Evolutionary conservation across 30 jellyfish, hydroid and myxozoan genomes (phyloP).

Genomic region (Clytia hemisphaerica): DNA sequence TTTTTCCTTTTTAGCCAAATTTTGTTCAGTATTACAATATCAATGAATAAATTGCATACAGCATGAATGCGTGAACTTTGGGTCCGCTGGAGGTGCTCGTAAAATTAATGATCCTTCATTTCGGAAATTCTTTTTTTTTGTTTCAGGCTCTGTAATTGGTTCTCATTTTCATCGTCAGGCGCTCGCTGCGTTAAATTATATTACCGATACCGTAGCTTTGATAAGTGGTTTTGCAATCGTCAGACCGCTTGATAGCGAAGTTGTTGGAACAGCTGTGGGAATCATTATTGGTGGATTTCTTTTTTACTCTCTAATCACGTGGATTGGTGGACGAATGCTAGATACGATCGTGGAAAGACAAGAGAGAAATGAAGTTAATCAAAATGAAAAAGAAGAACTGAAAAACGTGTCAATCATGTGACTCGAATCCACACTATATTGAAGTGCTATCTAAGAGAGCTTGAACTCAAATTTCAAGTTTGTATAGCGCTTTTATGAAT

Average conservation of each 20-base stretch:
- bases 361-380: neutral
- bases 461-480: too few species aligned
- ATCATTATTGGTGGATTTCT: neutral
- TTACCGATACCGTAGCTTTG: conserved; percentile 5
- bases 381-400: too few species aligned
- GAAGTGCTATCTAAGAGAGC: too few species aligned
- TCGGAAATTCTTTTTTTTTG: neutral
- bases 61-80: too few species aligned
- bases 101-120: too few species aligned
- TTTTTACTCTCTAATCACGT: neutral
- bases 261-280: neutral
- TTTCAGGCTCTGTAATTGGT: conserved; percentile 19
- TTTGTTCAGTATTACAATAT: too few species aligned
- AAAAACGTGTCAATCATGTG: too few species aligned
- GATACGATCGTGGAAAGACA: neutral
- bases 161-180: conserved; percentile 17
- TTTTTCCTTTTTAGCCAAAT: too few species aligned
- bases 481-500: too few species aligned
- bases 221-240: conserved; percentile 4
- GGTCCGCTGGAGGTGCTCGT: too few species aligned
- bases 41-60: too few species aligned
- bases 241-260: neutral
- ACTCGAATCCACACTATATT: too few species aligned
- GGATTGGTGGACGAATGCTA: conserved; percentile 1
- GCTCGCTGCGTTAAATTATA: conserved; percentile 4